Base-by-base conservation (phyloP, 2,113 vertebrate genomes). In the Platichthys flesus region DNA sequence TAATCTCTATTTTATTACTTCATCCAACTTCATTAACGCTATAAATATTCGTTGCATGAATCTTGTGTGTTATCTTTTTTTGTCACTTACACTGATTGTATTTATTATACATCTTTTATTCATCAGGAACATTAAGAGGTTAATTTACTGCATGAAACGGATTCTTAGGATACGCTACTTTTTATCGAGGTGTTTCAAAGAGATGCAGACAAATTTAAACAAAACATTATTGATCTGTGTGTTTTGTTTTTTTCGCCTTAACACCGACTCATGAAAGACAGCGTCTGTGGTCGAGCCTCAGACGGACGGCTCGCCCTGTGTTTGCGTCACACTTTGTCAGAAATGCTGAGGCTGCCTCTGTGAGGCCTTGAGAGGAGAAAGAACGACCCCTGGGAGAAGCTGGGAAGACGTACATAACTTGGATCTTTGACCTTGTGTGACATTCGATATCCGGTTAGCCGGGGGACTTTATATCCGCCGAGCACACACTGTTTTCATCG, bases 341-440 rank as follows among this genome's bases (percentile, higher is more conserved):
- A 71, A 74, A 15, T 21, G 82, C 71, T 82, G 76, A 81, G 18
- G 28, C 69, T 75, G 68, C 62, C 45, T 56, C 16, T 42, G 49
- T 67, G 26, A 78, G 24, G 52, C 20, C 51, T n/a, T n/a, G 20
- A 54, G 51, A 60, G 60, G 82, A 59, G 8, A 7, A 14, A 28
- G 35, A 28, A 10, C 0, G 66, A 68, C 85, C 65, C 67, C 12
- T 0, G 63, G 69, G 85, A 9, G 52, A n/a, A 5, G n/a, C 61
- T n/a, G 61, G 15, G 65, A 71, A 23, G 35, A 40, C 37, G 42
- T 73, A 55, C 20, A 26, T 64, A 2, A 59, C 66, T 16, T 23
- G n/a, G 66, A 16, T 77, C 57, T 81, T 79, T 88, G 85, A 82
- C 83, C 83, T 71, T 78, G 72, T 2, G 62, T 71, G 79, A 88